Conservation (phyloP, 2,888 invertebrate genomes). For the Ennomos fuscantarius region DNA sequence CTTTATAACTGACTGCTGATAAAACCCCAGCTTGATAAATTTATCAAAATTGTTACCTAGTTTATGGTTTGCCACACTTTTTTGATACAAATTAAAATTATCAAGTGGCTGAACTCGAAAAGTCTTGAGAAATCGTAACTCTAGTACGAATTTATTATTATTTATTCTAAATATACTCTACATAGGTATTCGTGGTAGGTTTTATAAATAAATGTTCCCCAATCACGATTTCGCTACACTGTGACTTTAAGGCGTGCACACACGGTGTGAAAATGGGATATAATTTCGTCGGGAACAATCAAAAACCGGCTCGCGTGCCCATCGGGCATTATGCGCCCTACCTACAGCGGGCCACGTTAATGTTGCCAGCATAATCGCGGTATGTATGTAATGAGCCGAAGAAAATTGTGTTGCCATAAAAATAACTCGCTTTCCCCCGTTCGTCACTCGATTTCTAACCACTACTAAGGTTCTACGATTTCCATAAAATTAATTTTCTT, state of each 20-base stretch:
- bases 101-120: too few species aligned
- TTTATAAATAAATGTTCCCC: background rate
- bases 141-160: too few species aligned
- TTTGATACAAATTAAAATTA: too few species aligned
- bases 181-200: too few species aligned
- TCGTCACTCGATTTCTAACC: slow-evolving; percentile 65
- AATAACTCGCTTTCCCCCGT: slow-evolving; percentile 77
- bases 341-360: slow-evolving; percentile 76
- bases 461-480: slow-evolving; percentile 38
- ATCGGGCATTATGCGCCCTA: slow-evolving; percentile 80
- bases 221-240: slow-evolving; percentile 44
- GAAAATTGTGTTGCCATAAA: slow-evolving; percentile 85
- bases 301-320: slow-evolving; percentile 82
- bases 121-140: too few species aligned
- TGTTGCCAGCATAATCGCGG: slow-evolving; percentile 78
- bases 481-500: slow-evolving; percentile 37
- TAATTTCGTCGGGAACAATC: slow-evolving; percentile 82
- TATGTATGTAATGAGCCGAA: slow-evolving; percentile 83
- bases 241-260: slow-evolving; percentile 57
- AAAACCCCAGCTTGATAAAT: too few species aligned
- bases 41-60: too few species aligned
- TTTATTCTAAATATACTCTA: too few species aligned
- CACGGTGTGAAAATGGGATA: slow-evolving; percentile 84
- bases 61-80: too few species aligned
- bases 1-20: too few species aligned